Evolutionary conservation across 1,140 invertebrate species (phyloP).

Genomic region (Danaus melanippus): DNA sequence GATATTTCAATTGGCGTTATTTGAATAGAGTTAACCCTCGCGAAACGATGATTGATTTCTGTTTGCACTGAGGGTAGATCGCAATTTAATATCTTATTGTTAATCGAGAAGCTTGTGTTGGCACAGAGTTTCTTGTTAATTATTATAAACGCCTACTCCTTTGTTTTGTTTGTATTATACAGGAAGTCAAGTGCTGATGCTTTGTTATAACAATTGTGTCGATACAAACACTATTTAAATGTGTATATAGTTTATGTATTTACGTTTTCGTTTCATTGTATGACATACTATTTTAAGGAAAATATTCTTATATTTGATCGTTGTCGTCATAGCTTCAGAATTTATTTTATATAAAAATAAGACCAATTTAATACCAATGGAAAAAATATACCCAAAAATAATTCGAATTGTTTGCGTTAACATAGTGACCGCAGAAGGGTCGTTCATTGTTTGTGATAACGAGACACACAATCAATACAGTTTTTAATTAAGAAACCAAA

Average conservation of each 20-base stretch:
- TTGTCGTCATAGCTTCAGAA: no score
- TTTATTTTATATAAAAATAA: no score
- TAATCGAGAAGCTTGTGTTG: slow-evolving; percentile 40
- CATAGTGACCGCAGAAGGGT: slow-evolving; percentile 24
- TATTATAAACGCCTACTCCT: slow-evolving; percentile 50
- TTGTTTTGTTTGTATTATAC: slow-evolving; percentile 44
- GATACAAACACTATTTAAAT: slow-evolving; percentile 4
- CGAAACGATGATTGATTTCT: slow-evolving; percentile 67
- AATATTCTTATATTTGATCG: no score
- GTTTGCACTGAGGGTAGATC: slow-evolving; percentile 56
- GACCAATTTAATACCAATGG: no score
- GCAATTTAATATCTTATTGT: slow-evolving; percentile 70
- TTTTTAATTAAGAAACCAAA: background rate
- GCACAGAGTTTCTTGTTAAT: slow-evolving; percentile 39
- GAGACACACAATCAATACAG: slow-evolving; percentile 2
- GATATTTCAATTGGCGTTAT: slow-evolving; percentile 51
- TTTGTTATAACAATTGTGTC: slow-evolving; percentile 7
- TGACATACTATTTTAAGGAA: no score
- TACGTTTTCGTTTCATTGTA: no score
- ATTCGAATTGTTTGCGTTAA: slow-evolving; percentile 3
- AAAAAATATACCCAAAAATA: slow-evolving; percentile 10
- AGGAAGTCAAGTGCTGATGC: slow-evolving; percentile 6
- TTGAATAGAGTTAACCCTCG: slow-evolving; percentile 62
- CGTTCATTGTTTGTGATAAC: slow-evolving; percentile 11
- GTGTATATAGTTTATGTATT: no score